Evolutionary conservation across 64 coral and sea anemone species (phyloP).

Genomic region (Orbicella faveolata): DNA sequence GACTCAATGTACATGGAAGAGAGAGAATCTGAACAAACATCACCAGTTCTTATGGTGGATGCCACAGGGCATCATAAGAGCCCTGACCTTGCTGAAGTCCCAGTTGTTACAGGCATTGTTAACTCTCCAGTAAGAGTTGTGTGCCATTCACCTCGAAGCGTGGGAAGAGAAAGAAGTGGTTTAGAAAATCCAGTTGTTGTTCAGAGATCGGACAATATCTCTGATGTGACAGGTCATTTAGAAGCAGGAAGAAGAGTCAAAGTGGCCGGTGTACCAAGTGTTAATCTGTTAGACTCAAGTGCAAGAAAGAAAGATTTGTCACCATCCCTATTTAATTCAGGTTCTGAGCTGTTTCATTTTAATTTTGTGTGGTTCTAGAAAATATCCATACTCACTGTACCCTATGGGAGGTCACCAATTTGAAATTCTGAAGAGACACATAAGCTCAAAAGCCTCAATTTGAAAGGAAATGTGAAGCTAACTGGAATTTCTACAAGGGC

Average conservation of each 20-base stretch:
- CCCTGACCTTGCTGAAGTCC: conserved; percentile 71
- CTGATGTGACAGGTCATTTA: conserved; percentile 39
- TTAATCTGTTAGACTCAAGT: conserved; percentile 24
- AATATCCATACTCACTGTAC: too few relatives aligned
- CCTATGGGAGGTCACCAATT: too few relatives aligned
- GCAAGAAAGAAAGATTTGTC: conserved; percentile 33
- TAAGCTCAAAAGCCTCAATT: too few relatives aligned
- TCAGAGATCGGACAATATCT: conserved; percentile 6
- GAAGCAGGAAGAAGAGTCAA: conserved; percentile 60
- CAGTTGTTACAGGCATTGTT: conserved; percentile 72
- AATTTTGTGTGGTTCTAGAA: background rate
- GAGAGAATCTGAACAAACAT: conserved; percentile 26
- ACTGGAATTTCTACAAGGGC: too few relatives aligned
- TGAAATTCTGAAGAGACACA: too few relatives aligned
- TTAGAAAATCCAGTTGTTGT: conserved; percentile 11
- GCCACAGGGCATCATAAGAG: conserved; percentile 64
- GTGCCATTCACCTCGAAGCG: conserved; percentile 80
- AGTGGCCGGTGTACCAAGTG: conserved; percentile 60
- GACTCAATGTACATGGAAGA: background rate
- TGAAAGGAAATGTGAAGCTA: too few relatives aligned
- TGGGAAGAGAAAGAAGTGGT: background rate
- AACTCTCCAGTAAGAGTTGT: conserved; percentile 83
- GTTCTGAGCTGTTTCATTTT: background rate
- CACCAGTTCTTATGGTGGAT: conserved; percentile 73
- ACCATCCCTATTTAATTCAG: conserved; percentile 22